Evolutionary conservation across 2,797 vertebrate genomes (phyloP).

Genomic region (Pseudochirops corinnae): DNA sequence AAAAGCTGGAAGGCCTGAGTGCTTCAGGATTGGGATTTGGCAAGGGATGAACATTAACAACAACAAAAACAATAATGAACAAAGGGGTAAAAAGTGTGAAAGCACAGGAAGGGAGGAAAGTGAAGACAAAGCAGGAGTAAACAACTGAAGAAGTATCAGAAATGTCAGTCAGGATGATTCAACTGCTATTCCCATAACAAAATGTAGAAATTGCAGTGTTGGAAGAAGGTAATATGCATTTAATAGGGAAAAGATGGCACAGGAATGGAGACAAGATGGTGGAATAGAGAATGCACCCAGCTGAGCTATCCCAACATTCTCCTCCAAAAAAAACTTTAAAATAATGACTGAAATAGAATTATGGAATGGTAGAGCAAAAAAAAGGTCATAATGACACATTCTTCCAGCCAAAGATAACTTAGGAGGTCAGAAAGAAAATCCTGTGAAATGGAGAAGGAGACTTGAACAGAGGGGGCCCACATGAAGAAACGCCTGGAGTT

Average conservation of each 20-base stretch:
- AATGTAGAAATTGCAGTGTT: not conserved
- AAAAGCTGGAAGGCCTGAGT: not conserved
- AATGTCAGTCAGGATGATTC: not conserved
- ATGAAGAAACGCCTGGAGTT: too few species aligned
- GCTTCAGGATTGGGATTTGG: not conserved
- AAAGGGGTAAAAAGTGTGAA: not conserved
- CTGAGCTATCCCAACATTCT: not conserved
- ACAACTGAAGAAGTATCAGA: not conserved
- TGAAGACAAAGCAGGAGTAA: not conserved
- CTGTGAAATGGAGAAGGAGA: too few species aligned
- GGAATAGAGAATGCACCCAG: not conserved
- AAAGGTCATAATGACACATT: not conserved
- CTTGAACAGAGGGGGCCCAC: rapidly evolving
- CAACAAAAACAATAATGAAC: not conserved
- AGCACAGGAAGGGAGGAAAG: not conserved
- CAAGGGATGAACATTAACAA: not conserved
- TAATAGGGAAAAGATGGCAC: not conserved
- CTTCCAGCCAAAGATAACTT: not conserved
- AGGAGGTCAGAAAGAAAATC: not conserved
- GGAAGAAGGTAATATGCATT: not conserved
- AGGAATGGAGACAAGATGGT: not conserved
- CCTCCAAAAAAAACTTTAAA: not conserved
- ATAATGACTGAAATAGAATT: not conserved
- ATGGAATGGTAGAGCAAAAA: too few species aligned
- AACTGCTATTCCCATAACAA: not conserved